A percentile compares a stretch with the other conserved stretches of the same genome.
Conservation (phyloP, 2,797 vertebrate genomes). For the Liasis olivaceus region DNA sequence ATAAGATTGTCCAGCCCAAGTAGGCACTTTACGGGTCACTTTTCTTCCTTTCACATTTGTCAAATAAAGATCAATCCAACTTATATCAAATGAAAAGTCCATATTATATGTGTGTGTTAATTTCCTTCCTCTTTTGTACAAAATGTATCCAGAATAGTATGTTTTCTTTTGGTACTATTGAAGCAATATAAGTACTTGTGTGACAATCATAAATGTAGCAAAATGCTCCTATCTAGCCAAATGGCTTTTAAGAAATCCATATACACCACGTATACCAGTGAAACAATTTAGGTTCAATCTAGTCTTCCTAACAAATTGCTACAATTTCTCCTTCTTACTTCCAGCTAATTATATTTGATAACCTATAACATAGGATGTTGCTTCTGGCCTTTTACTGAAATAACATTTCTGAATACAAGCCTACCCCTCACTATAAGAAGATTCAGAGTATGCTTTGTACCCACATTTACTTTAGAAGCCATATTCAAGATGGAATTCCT, state of each 20-base stretch:
- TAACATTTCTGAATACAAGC: background rate
- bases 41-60: background rate
- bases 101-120: background rate
- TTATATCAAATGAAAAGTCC: background rate
- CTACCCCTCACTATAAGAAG: background rate
- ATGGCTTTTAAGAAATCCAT: constrained; percentile 12
- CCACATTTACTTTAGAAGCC: background rate
- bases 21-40: background rate
- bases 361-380: background rate
- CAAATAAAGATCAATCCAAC: background rate
- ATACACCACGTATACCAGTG: constrained; percentile 11
- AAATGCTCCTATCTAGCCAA: constrained; percentile 13
- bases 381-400: background rate
- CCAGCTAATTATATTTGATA: constrained; percentile 12
- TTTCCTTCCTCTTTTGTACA: background rate
- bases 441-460: background rate
- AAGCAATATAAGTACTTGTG: background rate
- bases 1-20: background rate
- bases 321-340: constrained; percentile 17
- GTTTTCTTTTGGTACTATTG: background rate
- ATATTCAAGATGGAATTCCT: background rate
- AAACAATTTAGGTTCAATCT: constrained; percentile 26
- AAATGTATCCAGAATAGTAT: background rate
- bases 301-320: constrained; percentile 15
- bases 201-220: constrained; percentile 1